Evolutionary conservation across 2,113 vertebrate genomes (phyloP).

Genomic region (Petaurus breviceps): DNA sequence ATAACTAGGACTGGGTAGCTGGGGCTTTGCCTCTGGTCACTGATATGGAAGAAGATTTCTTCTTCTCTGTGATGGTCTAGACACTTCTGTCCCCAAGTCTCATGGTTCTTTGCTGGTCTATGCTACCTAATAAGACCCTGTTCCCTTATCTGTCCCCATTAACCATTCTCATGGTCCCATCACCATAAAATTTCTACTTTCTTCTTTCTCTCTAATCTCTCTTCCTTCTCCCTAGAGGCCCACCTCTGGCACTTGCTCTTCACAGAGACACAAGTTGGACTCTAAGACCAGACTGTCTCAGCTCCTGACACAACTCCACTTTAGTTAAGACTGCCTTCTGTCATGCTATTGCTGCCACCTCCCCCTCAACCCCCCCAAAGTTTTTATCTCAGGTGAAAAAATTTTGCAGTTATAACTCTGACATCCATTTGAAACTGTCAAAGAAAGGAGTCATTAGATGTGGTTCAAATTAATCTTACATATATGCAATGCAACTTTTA

Average conservation of each 20-base stretch:
- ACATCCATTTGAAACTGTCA: neutral
- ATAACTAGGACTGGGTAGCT: neutral
- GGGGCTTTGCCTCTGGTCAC: neutral
- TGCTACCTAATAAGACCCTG: neutral
- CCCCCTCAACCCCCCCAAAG: neutral
- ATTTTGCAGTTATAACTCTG: neutral
- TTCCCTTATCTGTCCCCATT: neutral
- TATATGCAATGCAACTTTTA: neutral
- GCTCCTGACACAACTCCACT: neutral
- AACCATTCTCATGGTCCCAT: neutral
- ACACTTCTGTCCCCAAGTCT: neutral
- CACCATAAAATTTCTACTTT: neutral
- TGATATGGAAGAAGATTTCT: neutral
- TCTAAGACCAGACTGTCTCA: neutral
- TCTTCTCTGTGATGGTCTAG: neutral
- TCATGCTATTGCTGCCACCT: neutral
- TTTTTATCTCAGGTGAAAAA: neutral
- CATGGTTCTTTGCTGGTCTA: neutral
- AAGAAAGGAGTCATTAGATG: neutral
- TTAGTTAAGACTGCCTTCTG: neutral
- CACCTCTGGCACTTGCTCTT: too few species aligned
- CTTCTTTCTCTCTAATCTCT: neutral
- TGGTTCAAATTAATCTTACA: neutral
- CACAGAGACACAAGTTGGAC: neutral
- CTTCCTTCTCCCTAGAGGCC: neutral